Conservation (phyloP, 2,888 invertebrate genomes). For the Polydesmus complanatus region DNA sequence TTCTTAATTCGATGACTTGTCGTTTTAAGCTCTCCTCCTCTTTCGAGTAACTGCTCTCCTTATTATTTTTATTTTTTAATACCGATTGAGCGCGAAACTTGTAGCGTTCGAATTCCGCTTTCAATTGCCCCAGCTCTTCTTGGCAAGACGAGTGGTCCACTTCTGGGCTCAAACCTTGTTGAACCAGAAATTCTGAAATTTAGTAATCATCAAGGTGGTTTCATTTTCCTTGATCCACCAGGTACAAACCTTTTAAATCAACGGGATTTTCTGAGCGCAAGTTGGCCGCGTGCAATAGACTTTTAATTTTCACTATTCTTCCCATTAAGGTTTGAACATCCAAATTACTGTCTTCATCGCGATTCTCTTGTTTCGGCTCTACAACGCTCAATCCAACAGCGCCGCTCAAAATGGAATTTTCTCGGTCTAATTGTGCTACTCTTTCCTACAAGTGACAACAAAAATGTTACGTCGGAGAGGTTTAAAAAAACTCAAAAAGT, state of each 20-base stretch:
- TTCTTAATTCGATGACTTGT: slow-evolving; percentile 49
- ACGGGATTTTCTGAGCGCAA: slow-evolving; percentile 41
- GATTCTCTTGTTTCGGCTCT: slow-evolving; percentile 6
- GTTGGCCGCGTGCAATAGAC: slow-evolving; percentile 45
- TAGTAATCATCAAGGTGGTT: too few relatives aligned
- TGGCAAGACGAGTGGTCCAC: slow-evolving; percentile 42
- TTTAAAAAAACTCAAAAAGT: slow-evolving; percentile 3
- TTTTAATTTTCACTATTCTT: slow-evolving; percentile 49
- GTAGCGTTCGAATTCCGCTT: slow-evolving; percentile 52
- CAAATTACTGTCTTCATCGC: slow-evolving; percentile 23
- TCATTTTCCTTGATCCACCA: neutral
- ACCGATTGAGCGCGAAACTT: slow-evolving; percentile 39
- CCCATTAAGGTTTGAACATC: slow-evolving; percentile 39
- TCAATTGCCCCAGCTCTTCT: slow-evolving; percentile 48
- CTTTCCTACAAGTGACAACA: slow-evolving; percentile 25
- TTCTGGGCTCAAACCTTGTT: neutral
- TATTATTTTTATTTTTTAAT: slow-evolving; percentile 30
- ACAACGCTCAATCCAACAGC: slow-evolving; percentile 21
- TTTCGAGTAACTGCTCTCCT: slow-evolving; percentile 18
- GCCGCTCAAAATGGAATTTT: slow-evolving; percentile 30
- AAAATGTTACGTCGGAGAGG: neutral
- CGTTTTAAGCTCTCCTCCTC: slow-evolving; percentile 25
- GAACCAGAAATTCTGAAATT: neutral
- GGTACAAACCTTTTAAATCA: slow-evolving; percentile 38
- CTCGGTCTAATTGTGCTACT: slow-evolving; percentile 28